Base-by-base conservation (phyloP, 23 tunicate genomes). In the Corella eumyota region DNA sequence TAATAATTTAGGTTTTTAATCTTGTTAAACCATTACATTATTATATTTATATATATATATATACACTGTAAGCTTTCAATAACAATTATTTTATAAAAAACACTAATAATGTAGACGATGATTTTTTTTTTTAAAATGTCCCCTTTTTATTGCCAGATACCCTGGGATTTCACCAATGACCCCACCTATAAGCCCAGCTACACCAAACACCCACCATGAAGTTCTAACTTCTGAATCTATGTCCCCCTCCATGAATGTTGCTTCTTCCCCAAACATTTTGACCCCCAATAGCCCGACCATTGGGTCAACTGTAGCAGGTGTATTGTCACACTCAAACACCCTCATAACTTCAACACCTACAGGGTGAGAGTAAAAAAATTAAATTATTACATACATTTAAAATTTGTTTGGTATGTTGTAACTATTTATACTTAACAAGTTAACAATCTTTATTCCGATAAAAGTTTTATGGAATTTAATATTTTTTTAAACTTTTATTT, bases 261-360 rank as follows among this genome's bases (percentile, higher is more conserved):
- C 44, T 35, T 28, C 20, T 2, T 22, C 55, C 19, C 31, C 27
- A 3, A n/a, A n/a, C n/a, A n/a, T n/a, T n/a, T n/a, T n/a, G n/a
- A 11, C 48, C 11, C 11, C 11, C 48, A 40, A 40, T 15, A 40
- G 15, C 15, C 11, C 15, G 15, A 40, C 13, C 48, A 40, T 40
- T 11, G 13, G 13, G 11, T 15, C 48, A 9, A 40, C 15, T 40
- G 57, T 9, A n/a, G 23, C 57, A 51, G 20, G 27, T 5, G 27
- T 27, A 9, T 6, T 51, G 6, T 27, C 57, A 25, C 11, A 51
- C 23, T 6, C 23, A 31, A 58, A 45, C 34, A 66, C 24, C 50
- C 32, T 56, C 5, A 5, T 65, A 24, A 25, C 67, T 30, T 65
- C 82, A 22, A 75, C 82, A 50, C 82, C 82, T 11, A 65, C 82